phyloP scores from a whole-genome alignment of 37 sponge, comb jelly and placozoan species.

The Haliclona indistincta region DNA sequence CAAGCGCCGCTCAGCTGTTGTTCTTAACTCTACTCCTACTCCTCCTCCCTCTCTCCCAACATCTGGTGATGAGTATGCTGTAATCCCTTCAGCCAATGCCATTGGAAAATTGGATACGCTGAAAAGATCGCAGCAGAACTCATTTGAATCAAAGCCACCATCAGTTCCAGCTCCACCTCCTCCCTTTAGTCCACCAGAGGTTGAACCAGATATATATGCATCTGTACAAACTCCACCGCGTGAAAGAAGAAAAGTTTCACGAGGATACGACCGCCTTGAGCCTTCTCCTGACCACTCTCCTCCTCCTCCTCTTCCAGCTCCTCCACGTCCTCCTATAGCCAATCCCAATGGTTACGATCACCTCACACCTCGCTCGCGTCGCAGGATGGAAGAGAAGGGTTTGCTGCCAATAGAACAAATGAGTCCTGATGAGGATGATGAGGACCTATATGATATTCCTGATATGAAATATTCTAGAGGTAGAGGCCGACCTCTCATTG shows the following conservation, averaged over 20 bases:
- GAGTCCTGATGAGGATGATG: too few species aligned
- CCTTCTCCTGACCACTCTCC: background rate
- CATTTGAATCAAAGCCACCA: background rate
- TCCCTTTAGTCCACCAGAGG: background rate
- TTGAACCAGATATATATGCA: too few species aligned
- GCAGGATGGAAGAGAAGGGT: background rate
- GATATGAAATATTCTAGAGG: too few species aligned
- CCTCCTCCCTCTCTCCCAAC: background rate
- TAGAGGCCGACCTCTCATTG: too few species aligned
- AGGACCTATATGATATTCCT: too few species aligned
- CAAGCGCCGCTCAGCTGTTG: background rate
- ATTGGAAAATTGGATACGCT: background rate
- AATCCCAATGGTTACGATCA: too few species aligned
- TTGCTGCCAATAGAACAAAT: background rate
- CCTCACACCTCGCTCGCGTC: background rate
- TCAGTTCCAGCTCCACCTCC: background rate
- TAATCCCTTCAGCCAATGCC: background rate
- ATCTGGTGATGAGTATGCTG: too few species aligned
- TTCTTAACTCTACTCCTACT: background rate
- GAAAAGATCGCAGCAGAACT: background rate
- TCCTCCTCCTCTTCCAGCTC: background rate
- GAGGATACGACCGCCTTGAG: background rate
- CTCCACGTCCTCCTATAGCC: background rate
- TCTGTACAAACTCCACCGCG: too few species aligned
- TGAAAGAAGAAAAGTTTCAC: background rate